Conservation (phyloP, 2,797 vertebrate species). For the Galago senegalensis region DNA sequence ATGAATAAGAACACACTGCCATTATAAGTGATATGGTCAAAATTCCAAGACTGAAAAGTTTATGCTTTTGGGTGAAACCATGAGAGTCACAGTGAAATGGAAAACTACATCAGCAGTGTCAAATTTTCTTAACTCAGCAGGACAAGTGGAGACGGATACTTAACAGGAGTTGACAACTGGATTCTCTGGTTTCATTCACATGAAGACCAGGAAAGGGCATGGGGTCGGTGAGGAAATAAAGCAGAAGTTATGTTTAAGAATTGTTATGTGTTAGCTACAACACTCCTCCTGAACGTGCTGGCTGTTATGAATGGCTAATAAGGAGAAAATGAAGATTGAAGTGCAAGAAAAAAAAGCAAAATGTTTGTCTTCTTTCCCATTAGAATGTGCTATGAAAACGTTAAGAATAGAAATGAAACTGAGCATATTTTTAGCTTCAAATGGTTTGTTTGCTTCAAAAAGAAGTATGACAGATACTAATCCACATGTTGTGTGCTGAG, state of each 20-base stretch:
- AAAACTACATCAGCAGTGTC: conserved; percentile 69
- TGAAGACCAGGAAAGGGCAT: neutral
- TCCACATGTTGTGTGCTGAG: neutral
- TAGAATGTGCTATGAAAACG: conserved; percentile 5
- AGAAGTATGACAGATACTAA: conserved; percentile 43
- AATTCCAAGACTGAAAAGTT: neutral
- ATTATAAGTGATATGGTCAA: conserved; percentile 21
- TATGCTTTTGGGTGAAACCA: neutral
- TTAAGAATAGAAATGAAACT: conserved; percentile 24
- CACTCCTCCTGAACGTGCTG: conserved; percentile 66
- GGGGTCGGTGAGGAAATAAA: neutral
- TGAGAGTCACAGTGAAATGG: conserved; percentile 64
- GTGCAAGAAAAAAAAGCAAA: neutral
- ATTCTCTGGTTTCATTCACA: conserved; percentile 58
- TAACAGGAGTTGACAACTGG: conserved; percentile 57
- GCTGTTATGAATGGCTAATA: conserved; percentile 74
- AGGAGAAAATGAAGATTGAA: conserved; percentile 70
- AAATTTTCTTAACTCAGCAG: conserved; percentile 70
- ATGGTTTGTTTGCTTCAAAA: conserved; percentile 42
- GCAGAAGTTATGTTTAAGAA: conserved; percentile 44
- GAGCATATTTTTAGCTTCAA: neutral
- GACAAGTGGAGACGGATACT: conserved; percentile 58
- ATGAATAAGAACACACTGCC: conserved; percentile 31
- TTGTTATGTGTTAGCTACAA: conserved; percentile 67
- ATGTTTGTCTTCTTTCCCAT: conserved; percentile 18